phyloP scores from a whole-genome alignment of 2,888 invertebrate genomes.

The Pyrrhia umbra region DNA sequence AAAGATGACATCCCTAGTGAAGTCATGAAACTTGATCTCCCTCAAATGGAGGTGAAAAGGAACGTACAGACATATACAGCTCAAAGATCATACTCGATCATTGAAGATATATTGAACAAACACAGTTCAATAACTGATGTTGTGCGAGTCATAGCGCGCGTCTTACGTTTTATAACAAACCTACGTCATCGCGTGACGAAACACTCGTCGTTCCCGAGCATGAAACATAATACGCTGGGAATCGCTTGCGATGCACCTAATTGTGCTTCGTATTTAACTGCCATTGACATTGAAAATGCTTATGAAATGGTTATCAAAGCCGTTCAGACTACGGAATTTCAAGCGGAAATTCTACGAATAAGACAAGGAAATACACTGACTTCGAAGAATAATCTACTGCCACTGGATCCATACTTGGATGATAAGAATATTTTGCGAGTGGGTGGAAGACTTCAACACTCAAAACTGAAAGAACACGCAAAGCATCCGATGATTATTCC shows the following conservation, averaged over 20 bases:
- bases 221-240: constrained; percentile 8
- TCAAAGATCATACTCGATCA: constrained; percentile 9
- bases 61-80: constrained; percentile 7
- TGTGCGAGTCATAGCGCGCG: constrained; percentile 9
- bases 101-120: constrained; percentile 13
- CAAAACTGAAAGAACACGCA: constrained; percentile 6
- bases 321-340: constrained; percentile 8
- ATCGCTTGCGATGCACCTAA: constrained; percentile 8
- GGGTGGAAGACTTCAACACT: constrained; percentile 25
- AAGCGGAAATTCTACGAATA: neutral
- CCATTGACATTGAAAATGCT: constrained; percentile 13
- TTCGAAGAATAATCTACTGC: constrained; percentile 21
- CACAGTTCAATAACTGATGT: constrained; percentile 8
- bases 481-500: constrained; percentile 26
- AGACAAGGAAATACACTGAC: constrained; percentile 9
- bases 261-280: constrained; percentile 2
- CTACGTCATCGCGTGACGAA: constrained; percentile 2
- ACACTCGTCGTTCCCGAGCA: neutral
- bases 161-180: constrained; percentile 13
- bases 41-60: constrained; percentile 7
- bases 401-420: constrained; percentile 28
- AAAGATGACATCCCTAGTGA: constrained; percentile 13
- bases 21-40: constrained; percentile 8
- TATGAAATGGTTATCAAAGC: constrained; percentile 10
- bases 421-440: constrained; percentile 22